Conservation (phyloP, 2,888 invertebrate genomes). For the Ptychoptera albimana region DNA sequence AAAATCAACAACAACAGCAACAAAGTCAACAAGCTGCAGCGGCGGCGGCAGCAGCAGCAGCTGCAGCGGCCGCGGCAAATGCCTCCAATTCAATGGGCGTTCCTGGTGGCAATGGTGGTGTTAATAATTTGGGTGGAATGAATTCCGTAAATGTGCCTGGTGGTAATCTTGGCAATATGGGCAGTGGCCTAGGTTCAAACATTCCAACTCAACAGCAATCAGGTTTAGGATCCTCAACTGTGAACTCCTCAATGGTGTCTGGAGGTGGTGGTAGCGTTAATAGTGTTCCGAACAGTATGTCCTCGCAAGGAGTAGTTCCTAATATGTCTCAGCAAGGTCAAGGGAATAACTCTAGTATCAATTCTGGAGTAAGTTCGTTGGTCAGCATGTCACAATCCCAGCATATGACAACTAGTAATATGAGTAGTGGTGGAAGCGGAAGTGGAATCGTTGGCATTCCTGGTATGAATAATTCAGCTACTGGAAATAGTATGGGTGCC, state of each 20-base stretch:
- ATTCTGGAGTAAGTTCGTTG: not conserved
- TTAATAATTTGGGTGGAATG: conserved; percentile 12
- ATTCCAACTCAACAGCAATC: conserved; percentile 4
- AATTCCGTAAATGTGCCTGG: conserved; percentile 5
- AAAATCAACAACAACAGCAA: conserved; percentile 9
- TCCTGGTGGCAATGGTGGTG: conserved; percentile 11
- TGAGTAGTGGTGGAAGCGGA: conserved; percentile 12
- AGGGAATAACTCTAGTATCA: not conserved
- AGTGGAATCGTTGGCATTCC: conserved; percentile 7
- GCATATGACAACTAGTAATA: conserved; percentile 5
- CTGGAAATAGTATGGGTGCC: not conserved
- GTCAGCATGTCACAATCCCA: conserved; percentile 5
- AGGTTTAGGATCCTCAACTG: conserved; percentile 12
- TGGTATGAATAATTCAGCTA: not conserved
- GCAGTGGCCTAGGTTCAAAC: conserved; percentile 14
- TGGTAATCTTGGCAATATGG: conserved; percentile 12
- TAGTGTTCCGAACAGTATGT: conserved; percentile 3
- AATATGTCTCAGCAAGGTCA: not conserved
- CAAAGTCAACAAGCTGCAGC: conserved; percentile 21
- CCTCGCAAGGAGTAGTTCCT: not conserved
- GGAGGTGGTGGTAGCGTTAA: conserved; percentile 11
- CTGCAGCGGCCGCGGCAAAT: conserved; percentile 27
- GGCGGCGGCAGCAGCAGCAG: conserved; percentile 27
- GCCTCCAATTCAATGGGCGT: conserved; percentile 8
- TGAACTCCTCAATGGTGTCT: conserved; percentile 4